Percentiles rank a stretch among this genome's conserved stretches.
These are phyloP conservation scores for Mystacornis crossleyi DNA, from an alignment of 2,113 vertebrate genomes.

Conservation along the genomic window DNA sequence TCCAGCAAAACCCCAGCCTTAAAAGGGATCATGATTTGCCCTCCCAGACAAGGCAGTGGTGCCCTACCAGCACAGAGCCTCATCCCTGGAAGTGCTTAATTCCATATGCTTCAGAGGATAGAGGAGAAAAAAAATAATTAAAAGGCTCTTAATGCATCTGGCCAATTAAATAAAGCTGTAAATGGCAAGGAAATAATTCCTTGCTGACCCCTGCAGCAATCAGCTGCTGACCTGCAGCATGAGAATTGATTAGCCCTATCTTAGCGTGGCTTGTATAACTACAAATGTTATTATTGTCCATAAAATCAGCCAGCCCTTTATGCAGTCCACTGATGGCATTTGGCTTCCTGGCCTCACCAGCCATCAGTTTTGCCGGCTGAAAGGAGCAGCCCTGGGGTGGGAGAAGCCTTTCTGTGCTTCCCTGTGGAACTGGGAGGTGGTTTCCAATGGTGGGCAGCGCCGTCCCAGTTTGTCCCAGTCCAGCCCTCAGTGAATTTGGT, in stretches of 20 bases:
- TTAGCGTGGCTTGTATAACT: constrained; percentile 40
- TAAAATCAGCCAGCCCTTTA: constrained; percentile 41
- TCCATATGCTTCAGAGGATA: constrained; percentile 20
- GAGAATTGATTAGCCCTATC: constrained; percentile 66
- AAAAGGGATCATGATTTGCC: neutral
- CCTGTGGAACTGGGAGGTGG: neutral
- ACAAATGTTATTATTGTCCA: constrained; percentile 64
- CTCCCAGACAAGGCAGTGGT: neutral
- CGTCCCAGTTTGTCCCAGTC: neutral
- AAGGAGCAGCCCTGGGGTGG: rapidly evolving
- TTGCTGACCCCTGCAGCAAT: constrained; percentile 65
- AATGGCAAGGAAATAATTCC: constrained; percentile 63
- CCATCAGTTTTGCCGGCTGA: neutral
- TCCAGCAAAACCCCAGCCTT: neutral
- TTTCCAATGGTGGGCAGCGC: neutral
- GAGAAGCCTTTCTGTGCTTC: neutral
- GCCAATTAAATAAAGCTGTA: constrained; percentile 70
- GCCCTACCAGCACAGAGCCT: neutral
- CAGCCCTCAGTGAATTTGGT: neutral
- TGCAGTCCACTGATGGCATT: constrained; percentile 20
- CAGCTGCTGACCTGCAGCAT: constrained; percentile 66
- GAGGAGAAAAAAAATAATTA: constrained; percentile 41
- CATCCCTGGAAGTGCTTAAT: constrained; percentile 8
- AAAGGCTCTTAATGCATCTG: constrained; percentile 69
- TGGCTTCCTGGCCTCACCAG: constrained; percentile 14